These are phyloP conservation scores for Pogonophryne albipinna DNA, from an alignment of 2,797 vertebrate genomes.

Conservation along the genomic window DNA sequence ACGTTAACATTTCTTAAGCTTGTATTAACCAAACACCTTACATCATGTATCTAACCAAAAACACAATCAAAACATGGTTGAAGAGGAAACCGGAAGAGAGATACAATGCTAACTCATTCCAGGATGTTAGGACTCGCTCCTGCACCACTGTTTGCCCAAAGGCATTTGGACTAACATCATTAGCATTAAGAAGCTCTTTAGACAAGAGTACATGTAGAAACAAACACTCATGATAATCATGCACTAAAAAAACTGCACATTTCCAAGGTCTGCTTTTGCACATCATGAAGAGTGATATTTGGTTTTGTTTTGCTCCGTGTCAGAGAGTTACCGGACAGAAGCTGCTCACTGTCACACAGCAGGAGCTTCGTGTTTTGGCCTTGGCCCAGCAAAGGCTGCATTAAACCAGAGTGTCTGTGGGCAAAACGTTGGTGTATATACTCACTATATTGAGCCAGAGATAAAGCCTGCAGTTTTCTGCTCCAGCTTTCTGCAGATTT, in stretches of 20 bases:
- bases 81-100: too few relatives aligned
- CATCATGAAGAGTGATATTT: slow-evolving; percentile 28
- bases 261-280: slow-evolving; percentile 15
- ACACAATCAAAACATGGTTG: too few relatives aligned
- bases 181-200: slow-evolving; percentile 5
- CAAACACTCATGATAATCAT: slow-evolving; percentile 20
- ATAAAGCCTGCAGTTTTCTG: slow-evolving; percentile 41
- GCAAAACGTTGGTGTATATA: slow-evolving; percentile 23
- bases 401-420: slow-evolving; percentile 54
- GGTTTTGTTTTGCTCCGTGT: slow-evolving; percentile 48
- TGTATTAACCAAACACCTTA: too few relatives aligned
- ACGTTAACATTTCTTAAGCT: too few relatives aligned
- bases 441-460: slow-evolving; percentile 30
- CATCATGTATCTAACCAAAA: too few relatives aligned
- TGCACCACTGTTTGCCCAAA: background rate
- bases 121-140: too few relatives aligned
- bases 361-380: slow-evolving; percentile 63
- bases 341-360: slow-evolving; percentile 60
- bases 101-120: too few relatives aligned
- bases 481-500: slow-evolving; percentile 40
- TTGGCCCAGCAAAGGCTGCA: slow-evolving; percentile 58
- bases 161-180: background rate
- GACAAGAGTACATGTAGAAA: slow-evolving; percentile 29
- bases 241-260: slow-evolving; percentile 39
- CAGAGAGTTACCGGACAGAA: slow-evolving; percentile 50